Evolutionary conservation across 1,140 invertebrate genomes (phyloP).

Genomic region (Mya arenaria): DNA sequence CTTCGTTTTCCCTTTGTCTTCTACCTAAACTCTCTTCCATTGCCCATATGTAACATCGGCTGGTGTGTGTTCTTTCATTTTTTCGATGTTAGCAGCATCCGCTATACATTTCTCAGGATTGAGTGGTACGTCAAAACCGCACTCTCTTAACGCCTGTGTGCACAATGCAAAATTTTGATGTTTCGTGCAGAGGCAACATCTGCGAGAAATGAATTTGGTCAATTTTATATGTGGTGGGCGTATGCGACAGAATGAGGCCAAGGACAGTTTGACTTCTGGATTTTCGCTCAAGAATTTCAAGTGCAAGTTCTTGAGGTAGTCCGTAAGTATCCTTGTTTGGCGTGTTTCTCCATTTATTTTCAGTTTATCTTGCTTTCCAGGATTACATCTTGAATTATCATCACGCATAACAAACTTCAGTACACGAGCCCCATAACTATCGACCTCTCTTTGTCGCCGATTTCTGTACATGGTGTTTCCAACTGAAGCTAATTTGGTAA

Average conservation of each 20-base stretch:
- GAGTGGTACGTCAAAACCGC: slow-evolving; percentile 12
- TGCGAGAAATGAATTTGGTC: slow-evolving; percentile 40
- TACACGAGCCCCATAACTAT: slow-evolving; percentile 3
- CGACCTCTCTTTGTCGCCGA: not conserved
- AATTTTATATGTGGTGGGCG: slow-evolving; percentile 42
- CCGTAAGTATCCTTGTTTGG: slow-evolving; percentile 54
- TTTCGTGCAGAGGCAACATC: slow-evolving; percentile 53
- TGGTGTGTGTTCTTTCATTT: not conserved
- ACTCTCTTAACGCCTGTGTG: slow-evolving; percentile 1
- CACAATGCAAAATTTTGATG: slow-evolving; percentile 59
- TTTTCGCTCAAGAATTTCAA: slow-evolving; percentile 48
- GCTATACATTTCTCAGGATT: slow-evolving; percentile 46
- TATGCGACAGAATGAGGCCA: slow-evolving; percentile 45
- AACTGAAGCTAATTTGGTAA: not conserved
- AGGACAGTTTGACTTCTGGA: slow-evolving; percentile 34
- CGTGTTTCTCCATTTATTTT: not conserved
- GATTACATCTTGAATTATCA: slow-evolving; percentile 49
- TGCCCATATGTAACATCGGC: not conserved
- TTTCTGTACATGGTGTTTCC: not conserved
- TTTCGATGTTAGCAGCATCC: not conserved
- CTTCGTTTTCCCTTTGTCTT: slow-evolving; percentile 33
- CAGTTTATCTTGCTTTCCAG: slow-evolving; percentile 54
- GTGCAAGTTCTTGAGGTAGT: slow-evolving; percentile 56
- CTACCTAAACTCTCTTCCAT: slow-evolving; percentile 28
- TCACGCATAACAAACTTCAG: slow-evolving; percentile 47